Evolutionary conservation across 2,888 invertebrate species (phyloP).

Genomic region (Noctua comes): DNA sequence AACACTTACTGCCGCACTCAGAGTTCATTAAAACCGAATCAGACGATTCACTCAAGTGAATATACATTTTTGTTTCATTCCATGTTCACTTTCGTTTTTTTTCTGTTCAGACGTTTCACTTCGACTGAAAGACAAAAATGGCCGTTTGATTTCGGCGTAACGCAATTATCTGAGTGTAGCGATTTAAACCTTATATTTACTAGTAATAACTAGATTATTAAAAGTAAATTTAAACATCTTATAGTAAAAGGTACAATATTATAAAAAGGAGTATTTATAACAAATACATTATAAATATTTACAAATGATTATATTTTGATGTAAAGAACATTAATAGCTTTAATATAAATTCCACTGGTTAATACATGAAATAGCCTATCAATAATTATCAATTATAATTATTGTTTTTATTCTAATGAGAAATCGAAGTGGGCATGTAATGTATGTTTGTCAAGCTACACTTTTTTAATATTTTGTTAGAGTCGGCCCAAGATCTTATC

Average conservation of each 20-base stretch:
- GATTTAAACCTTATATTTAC: conserved; percentile 2
- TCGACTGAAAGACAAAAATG: neutral
- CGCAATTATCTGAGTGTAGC: neutral
- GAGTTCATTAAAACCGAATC: neutral
- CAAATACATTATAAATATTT: conserved; percentile 41
- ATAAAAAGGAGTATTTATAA: conserved; percentile 52
- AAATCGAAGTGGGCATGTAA: conserved; percentile 1
- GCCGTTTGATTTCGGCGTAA: neutral
- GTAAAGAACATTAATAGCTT: conserved; percentile 41
- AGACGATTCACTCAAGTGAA: neutral
- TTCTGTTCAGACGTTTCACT: neutral
- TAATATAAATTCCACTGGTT: conserved; percentile 36
- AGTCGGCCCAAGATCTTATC: neutral
- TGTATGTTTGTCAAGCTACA: neutral
- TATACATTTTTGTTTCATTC: neutral
- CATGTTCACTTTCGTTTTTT: neutral
- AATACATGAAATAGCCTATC: conserved; percentile 21
- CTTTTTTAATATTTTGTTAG: neutral
- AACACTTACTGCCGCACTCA: conserved; percentile 16
- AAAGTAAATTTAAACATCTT: conserved; percentile 31
- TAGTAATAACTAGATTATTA: conserved; percentile 21
- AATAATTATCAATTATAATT: conserved; percentile 9
- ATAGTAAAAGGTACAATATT: conserved; percentile 46
- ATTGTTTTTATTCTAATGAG: neutral
- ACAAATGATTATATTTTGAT: conserved; percentile 32